These are phyloP conservation scores for Galbula dea DNA, from an alignment of 2,113 vertebrate species.

Conservation along the genomic window DNA sequence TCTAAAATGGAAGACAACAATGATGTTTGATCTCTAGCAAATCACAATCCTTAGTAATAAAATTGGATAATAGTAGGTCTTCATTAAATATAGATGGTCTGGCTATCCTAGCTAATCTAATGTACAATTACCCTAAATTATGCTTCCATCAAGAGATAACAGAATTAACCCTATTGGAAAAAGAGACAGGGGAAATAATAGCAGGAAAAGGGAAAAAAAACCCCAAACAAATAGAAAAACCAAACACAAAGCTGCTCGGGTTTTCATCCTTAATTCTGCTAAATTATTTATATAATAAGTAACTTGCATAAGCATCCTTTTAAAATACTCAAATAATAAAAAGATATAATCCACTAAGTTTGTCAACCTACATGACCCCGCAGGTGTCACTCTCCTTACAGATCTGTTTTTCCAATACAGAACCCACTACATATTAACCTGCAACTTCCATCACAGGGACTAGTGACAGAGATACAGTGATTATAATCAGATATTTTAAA, in stretches of 20 bases:
- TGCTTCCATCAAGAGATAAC: background rate
- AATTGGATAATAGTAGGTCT: background rate
- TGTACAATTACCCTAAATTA: background rate
- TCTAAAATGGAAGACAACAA: background rate
- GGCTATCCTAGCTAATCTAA: background rate
- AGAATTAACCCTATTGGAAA: background rate
- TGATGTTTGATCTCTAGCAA: background rate
- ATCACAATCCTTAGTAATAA: background rate
- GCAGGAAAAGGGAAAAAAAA: background rate
- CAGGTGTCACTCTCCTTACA: background rate
- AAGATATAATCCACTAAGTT: background rate
- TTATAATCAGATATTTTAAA: background rate
- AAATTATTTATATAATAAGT: background rate
- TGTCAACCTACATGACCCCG: background rate
- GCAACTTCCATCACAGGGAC: background rate
- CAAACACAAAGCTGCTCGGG: background rate
- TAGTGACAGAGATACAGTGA: background rate
- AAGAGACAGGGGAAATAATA: background rate
- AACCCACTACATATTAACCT: background rate
- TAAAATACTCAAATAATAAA: background rate
- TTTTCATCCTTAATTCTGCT: background rate
- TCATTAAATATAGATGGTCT: background rate
- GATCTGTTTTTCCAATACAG: background rate
- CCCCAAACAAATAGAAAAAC: too few relatives aligned
- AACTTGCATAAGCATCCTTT: background rate